Base-by-base conservation (phyloP, 37 sponge, comb jelly and placozoan species). In the Aplysina aerophoba region DNA sequence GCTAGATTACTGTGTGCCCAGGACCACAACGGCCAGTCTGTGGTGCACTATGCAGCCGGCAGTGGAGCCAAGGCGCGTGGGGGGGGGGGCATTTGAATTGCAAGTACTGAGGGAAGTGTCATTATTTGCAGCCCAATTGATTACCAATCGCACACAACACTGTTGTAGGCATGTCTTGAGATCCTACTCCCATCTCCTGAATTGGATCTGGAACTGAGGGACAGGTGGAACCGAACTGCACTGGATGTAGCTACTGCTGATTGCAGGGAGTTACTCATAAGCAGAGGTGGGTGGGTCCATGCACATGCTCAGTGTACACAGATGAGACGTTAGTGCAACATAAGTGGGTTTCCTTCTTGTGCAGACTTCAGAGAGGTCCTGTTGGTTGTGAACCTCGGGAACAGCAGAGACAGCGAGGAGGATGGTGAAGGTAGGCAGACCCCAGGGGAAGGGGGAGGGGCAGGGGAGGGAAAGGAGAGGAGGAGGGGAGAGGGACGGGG, bases 151-250 rank as follows among this genome's bases (percentile, higher is more conserved):
- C n/a, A n/a, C n/a, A n/a, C n/a, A n/a, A n/a, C n/a, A n/a, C n/a
- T n/a, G 15, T 57, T 53, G 11, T 71, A 92, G 92, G 83, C 63
- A 3, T 89, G 93, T 84, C 80, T 87, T 35, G 81, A 89, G 82
- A 85, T 93, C 73, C 67, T 93, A 69, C 89, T 90, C 79, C 87
- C 85, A 21, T 89, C 81, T 80, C 68, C 67, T 60, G 87, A 84
- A 66, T 15, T 89, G 56, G 85, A 85, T 59, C 13, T 84, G 0
- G 40, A 80, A 0, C 57, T 74, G 58, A 79, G 77, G 79, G 90
- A 93, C 59, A 61, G 87, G 58, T 87, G 87, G 89, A 89, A 89
- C 68, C 50, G 87, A 50, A 89, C 93, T 22, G 86, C 90, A 5
- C 30, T 83, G n/a, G 90, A 93, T 65, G 63, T 89, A 36, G 84